Percentiles rank a stretch among this genome's conserved stretches.
These are phyloP conservation scores for Mastomys coucha DNA, from an alignment of 2,113 vertebrate species.

Conservation along the genomic window DNA sequence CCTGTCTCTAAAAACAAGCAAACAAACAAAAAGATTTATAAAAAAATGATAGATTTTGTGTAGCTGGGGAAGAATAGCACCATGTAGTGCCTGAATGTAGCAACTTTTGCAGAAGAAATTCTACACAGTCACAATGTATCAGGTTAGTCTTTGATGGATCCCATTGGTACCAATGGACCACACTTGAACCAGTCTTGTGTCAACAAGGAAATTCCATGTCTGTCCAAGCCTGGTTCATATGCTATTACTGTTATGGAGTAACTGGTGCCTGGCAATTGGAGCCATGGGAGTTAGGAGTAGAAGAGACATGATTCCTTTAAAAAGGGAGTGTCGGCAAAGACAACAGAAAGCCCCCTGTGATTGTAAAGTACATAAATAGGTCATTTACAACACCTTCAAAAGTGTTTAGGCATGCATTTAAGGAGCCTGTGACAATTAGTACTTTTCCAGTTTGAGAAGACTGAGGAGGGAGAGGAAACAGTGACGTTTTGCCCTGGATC, in stretches of 20 bases:
- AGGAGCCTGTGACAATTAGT: not conserved
- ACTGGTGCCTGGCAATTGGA: not conserved
- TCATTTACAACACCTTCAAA: not conserved
- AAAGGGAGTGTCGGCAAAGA: not conserved
- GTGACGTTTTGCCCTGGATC: conserved; percentile 17
- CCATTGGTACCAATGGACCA: not conserved
- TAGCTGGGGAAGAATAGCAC: not conserved
- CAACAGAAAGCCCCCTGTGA: not conserved
- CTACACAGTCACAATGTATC: not conserved
- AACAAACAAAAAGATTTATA: not conserved
- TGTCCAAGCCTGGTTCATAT: not conserved
- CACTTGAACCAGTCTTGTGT: not conserved
- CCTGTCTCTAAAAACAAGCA: too few relatives aligned
- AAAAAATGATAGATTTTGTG: not conserved
- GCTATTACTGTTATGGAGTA: not conserved
- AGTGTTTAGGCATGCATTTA: not conserved
- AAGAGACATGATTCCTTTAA: not conserved
- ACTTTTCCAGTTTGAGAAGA: not conserved
- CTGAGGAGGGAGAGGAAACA: not conserved
- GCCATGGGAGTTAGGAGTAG: not conserved
- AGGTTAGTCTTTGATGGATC: not conserved
- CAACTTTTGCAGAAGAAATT: conserved; percentile 19
- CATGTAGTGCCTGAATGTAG: not conserved
- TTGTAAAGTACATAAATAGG: not conserved
- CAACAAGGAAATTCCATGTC: not conserved